phyloP scores from a whole-genome alignment of 2,888 invertebrate genomes.

The Ennomos quercinarius region DNA sequence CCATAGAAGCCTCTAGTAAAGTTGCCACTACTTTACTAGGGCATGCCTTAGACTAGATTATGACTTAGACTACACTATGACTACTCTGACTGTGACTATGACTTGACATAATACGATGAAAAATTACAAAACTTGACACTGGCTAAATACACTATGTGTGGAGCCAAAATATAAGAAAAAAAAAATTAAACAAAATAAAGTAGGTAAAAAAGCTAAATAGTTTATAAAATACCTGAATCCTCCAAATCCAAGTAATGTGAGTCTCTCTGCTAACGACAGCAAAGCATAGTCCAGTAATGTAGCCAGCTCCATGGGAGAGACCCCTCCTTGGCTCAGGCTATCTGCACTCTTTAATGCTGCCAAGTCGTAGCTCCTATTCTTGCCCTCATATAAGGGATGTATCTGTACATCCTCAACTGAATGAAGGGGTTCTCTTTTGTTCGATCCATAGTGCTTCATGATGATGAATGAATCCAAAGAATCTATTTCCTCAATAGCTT shows the following conservation, averaged over 20 bases:
- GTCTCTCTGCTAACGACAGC: slow-evolving; percentile 63
- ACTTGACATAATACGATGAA: too few relatives aligned
- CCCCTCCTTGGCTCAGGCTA: slow-evolving; percentile 36
- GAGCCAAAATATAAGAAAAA: too few relatives aligned
- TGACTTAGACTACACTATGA: too few relatives aligned
- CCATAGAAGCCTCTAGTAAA: too few relatives aligned
- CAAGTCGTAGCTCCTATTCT: slow-evolving; percentile 57
- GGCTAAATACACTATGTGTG: too few relatives aligned
- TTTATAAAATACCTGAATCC: slow-evolving; percentile 63
- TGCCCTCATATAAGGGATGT: slow-evolving; percentile 64
- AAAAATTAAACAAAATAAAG: too few relatives aligned
- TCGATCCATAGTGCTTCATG: slow-evolving; percentile 55
- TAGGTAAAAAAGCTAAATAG: too few relatives aligned
- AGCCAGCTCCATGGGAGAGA: slow-evolving; percentile 45
- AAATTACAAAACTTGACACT: too few relatives aligned
- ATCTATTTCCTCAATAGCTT: slow-evolving; percentile 68
- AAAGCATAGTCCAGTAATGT: slow-evolving; percentile 56
- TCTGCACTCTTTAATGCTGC: slow-evolving; percentile 59
- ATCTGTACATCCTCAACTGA: slow-evolving; percentile 57
- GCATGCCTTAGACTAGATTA: too few relatives aligned
- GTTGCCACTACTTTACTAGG: too few relatives aligned
- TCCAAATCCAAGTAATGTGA: slow-evolving; percentile 65
- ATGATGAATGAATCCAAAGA: slow-evolving; percentile 68
- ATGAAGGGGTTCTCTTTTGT: slow-evolving; percentile 46
- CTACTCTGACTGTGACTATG: too few relatives aligned